Evolutionary conservation across 2,888 invertebrate species (phyloP).

Genomic region (Drosophila affinis): DNA sequence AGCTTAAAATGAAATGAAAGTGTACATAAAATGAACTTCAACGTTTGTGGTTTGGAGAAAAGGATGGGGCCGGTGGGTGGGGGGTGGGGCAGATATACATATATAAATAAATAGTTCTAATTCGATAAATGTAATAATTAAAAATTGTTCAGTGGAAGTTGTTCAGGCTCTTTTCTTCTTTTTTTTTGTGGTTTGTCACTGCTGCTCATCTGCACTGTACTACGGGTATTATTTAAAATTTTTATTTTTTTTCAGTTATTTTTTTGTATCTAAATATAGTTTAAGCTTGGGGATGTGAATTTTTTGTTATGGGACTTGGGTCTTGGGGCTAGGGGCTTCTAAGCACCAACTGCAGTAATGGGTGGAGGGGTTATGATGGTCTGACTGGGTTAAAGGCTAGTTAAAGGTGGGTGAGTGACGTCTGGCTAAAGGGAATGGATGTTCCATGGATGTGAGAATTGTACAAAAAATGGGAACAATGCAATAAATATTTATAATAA

Average conservation of each 20-base stretch:
- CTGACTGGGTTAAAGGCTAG: not conserved
- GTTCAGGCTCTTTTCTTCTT: constrained; percentile 31
- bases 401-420: not conserved
- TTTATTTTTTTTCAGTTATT: constrained; percentile 10
- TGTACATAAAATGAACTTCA: constrained; percentile 25
- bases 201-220: constrained; percentile 73
- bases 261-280: not conserved
- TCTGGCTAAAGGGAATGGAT: not conserved
- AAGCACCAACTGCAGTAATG: not conserved
- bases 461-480: not conserved
- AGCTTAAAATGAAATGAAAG: constrained; percentile 39
- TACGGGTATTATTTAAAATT: constrained; percentile 9
- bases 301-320: constrained; percentile 3
- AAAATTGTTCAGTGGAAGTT: constrained; percentile 29
- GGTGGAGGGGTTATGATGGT: constrained; percentile 4
- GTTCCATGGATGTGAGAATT: not conserved
- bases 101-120: constrained; percentile 26
- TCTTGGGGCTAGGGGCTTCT: constrained; percentile 4
- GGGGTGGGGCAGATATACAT: constrained; percentile 36
- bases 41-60: constrained; percentile 13
- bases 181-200: constrained; percentile 63
- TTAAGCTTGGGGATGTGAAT: constrained; percentile 12
- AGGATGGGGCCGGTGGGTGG: not conserved
- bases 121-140: constrained; percentile 24
- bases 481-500: not conserved